A percentile compares a stretch with the other conserved stretches of the same genome.
These are phyloP conservation scores for Albula goreensis DNA, from an alignment of 2,113 vertebrate species.

Conservation along the genomic window DNA sequence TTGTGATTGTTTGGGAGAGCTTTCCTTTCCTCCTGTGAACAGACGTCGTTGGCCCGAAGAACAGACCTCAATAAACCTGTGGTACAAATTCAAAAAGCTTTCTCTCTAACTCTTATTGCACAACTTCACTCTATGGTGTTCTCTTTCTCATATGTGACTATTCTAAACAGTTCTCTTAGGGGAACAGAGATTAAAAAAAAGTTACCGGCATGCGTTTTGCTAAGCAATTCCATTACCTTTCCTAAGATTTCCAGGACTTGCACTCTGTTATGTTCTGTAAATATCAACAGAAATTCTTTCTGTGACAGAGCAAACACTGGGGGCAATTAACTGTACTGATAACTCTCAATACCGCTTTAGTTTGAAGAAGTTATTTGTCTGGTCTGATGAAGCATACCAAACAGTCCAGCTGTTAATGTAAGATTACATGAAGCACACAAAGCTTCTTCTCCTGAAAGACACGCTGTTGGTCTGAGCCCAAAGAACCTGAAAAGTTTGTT, in stretches of 20 bases:
- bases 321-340: neutral
- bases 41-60: neutral
- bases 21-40: neutral
- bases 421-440: neutral
- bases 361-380: neutral
- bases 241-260: neutral
- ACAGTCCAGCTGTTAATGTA: neutral
- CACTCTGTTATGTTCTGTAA: neutral
- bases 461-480: neutral
- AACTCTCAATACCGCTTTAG: neutral
- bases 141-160: neutral
- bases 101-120: neutral
- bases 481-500: neutral
- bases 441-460: neutral
- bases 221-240: neutral
- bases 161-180: neutral
- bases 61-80: neutral
- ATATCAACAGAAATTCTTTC: neutral
- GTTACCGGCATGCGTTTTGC: neutral
- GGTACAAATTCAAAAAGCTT: neutral
- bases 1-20: neutral
- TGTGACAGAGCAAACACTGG: neutral
- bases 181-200: neutral
- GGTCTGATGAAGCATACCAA: neutral
- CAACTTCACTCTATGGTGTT: neutral